These are phyloP conservation scores for Coelogynopora nodosa DNA, from an alignment of 2,888 invertebrate species.

Conservation along the genomic window DNA sequence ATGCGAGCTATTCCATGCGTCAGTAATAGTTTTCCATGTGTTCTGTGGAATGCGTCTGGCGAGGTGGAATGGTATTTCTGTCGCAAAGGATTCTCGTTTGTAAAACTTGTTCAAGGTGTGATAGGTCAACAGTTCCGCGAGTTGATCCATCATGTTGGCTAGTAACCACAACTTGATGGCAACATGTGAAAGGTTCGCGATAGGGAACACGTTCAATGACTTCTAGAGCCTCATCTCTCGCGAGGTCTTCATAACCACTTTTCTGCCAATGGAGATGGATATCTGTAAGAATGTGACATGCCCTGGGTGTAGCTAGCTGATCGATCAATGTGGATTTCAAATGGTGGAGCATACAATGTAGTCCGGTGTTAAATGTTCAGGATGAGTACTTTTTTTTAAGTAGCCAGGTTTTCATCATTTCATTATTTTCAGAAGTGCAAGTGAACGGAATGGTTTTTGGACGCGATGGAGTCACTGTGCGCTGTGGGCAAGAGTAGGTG, in stretches of 20 bases:
- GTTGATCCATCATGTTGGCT: background rate
- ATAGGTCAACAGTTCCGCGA: background rate
- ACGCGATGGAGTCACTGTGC: background rate
- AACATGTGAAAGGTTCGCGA: background rate
- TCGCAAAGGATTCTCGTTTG: background rate
- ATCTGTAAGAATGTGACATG: background rate
- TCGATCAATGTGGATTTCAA: constrained; percentile 11
- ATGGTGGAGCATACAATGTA: background rate
- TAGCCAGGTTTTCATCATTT: background rate
- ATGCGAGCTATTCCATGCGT: background rate
- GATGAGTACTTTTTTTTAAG: background rate
- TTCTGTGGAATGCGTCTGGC: constrained; percentile 2
- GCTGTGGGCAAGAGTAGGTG: background rate
- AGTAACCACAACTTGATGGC: background rate
- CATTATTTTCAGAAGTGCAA: too few relatives aligned
- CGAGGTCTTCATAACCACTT: background rate
- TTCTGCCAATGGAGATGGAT: constrained; percentile 4
- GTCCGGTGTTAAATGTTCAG: constrained; percentile 7
- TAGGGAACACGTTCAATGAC: background rate
- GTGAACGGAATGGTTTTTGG: background rate
- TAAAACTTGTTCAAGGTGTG: constrained; percentile 5
- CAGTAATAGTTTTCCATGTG: constrained; percentile 9
- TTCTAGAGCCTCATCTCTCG: background rate
- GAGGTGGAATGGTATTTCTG: background rate
- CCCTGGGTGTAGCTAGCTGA: background rate